Evolutionary conservation across 1,140 invertebrate species (phyloP).

Genomic region (Aphaenogaster ashmeadi): DNA sequence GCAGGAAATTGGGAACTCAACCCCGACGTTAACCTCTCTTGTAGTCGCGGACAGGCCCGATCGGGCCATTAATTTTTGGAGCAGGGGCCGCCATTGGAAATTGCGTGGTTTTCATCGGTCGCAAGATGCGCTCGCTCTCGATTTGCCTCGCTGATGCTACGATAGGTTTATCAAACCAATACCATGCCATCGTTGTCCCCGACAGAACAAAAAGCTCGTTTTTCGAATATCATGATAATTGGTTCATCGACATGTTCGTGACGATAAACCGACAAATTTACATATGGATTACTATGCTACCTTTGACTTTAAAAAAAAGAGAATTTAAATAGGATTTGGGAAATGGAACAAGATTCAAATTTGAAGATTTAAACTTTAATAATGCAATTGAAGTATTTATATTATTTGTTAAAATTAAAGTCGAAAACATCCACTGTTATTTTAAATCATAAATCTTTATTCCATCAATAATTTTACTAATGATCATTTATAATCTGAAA

Average conservation of each 20-base stretch:
- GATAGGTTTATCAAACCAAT: slow-evolving; percentile 55
- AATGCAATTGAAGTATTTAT: background rate
- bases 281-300: background rate
- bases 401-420: background rate
- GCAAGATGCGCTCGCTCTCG: slow-evolving; percentile 47
- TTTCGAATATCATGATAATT: slow-evolving; percentile 53
- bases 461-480: background rate
- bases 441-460: background rate
- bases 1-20: slow-evolving; percentile 63
- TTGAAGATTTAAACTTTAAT: background rate
- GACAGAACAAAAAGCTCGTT: slow-evolving; percentile 39
- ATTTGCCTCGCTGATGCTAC: slow-evolving; percentile 32
- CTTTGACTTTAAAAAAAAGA: background rate
- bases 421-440: background rate
- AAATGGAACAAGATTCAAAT: background rate
- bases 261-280: slow-evolving; percentile 16
- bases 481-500: background rate
- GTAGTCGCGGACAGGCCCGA: slow-evolving; percentile 55
- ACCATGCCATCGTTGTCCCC: slow-evolving; percentile 14
- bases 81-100: slow-evolving; percentile 51
- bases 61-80: slow-evolving; percentile 62
- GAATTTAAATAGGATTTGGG: background rate
- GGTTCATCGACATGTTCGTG: slow-evolving; percentile 36
- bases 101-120: slow-evolving; percentile 57
- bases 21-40: slow-evolving; percentile 59